phyloP scores from a whole-genome alignment of 2,888 invertebrate genomes.

The Dasysyrphus albostriatus region DNA sequence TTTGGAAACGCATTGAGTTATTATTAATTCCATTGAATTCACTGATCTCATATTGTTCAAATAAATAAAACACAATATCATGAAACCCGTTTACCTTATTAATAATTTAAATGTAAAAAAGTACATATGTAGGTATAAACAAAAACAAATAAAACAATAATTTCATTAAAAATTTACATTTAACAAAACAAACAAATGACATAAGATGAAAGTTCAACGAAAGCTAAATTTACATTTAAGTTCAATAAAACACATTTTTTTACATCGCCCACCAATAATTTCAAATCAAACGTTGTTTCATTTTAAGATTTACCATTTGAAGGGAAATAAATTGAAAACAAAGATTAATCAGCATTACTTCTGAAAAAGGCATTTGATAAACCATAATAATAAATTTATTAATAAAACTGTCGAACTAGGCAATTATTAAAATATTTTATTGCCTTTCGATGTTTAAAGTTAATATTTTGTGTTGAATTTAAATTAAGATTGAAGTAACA shows the following conservation, averaged over 20 bases:
- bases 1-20: too few relatives aligned
- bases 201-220: background rate
- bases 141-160: background rate
- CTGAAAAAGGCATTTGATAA: too few relatives aligned
- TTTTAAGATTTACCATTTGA: background rate
- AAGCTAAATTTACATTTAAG: background rate
- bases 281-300: background rate
- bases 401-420: background rate
- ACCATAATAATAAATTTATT: too few relatives aligned
- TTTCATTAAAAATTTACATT: background rate
- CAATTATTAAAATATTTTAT: background rate
- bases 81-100: background rate
- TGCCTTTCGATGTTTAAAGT: background rate
- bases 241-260: slow-evolving; percentile 10
- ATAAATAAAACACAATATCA: background rate
- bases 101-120: background rate
- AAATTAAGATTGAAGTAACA: too few relatives aligned
- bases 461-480: background rate
- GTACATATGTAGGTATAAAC: too few relatives aligned
- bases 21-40: background rate
- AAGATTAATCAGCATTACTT: too few relatives aligned
- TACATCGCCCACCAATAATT: background rate
- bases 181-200: background rate
- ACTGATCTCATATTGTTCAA: background rate
- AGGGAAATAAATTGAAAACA: too few relatives aligned